Base-by-base conservation (phyloP, 2,888 invertebrate genomes). In the Napeogenes sylphis region DNA sequence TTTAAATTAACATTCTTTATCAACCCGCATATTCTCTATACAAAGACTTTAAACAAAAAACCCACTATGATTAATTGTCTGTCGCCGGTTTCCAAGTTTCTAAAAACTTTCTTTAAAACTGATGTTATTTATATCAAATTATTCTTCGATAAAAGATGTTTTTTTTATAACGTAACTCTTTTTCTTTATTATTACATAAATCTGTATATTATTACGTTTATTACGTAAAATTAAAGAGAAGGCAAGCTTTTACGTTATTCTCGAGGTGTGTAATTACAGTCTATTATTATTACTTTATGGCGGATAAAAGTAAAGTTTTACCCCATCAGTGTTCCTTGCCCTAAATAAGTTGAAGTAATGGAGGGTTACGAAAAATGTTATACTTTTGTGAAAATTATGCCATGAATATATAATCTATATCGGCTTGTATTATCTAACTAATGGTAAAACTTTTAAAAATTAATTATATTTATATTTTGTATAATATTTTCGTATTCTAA, bases 11-110 rank as follows among this genome's bases (percentile, higher is more conserved):
- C 5, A 42, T 3, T 42, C 3, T 10, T 6, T 8, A 21, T 30
- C 21, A 30, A 51, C 6, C 21, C 30, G 21, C 12, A 30, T 3
- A 30, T 51, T 51, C 8, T 30, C 21, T n/a, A 51, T 77, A 81
- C 80, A 80, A 83, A 81, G 21, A 21, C 21, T 21, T 21, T 21
- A 21, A 81, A 79, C 73, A 68, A 59, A 59, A 64, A 59, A 61
- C 64, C 12, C 47, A 82, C 82, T 84, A 82, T 83, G 70, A 72
- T 71, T 70, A 73, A 72, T 71, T 67, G 66, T 84, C 80, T 77
- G 74, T 75, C 71, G 68, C 76, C 77, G 70, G 75, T 78, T 77
- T 74, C 77, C 76, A 81, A 83, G 78, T 84, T 84, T 78, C 79
- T 77, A n/a, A n/a, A n/a, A n/a, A n/a, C n/a, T n/a, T n/a, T n/a